Evolutionary conservation across 35 echinoderm and acorn worm genomes (phyloP), one percentile per base, ranked within the genome.

Genomic region (Ptychodera flava): DNA sequence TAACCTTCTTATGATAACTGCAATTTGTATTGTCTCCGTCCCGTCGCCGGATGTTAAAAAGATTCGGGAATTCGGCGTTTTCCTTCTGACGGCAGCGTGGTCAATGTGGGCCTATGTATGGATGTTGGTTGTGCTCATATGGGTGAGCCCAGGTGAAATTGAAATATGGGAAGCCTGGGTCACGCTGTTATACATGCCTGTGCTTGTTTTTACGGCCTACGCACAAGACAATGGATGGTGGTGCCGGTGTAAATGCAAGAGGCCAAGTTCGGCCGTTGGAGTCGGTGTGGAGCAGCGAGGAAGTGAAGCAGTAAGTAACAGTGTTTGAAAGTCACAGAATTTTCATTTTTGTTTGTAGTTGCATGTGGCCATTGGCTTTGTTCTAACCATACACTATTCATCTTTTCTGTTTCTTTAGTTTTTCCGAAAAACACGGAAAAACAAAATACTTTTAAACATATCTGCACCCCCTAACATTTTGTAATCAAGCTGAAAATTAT

Each of bases 41-140:
- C 90, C 93, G 38, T 98, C 95, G 0, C 90, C 88, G 1, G 80
- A 92, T 0, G 82, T 81, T 0, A 98, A 98, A 76, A 84, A 53
- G 32, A 88, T 98, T 31, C 93, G 93, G 77, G 95, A 98, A 79
- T 98, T 98, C 80, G 95, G 95, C 22, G 95, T 98, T 37, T 98
- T 98, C 83, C 84, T 94, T 78, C 16, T 98, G 53, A 98, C 95
- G 78, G 86, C 95, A 28, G 80, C 89, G 0, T 98, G 95, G 95
- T 98, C 95, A 32, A 94, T 98, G 87, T 98, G 93, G 89, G 95
- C 95, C 76, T 98, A 98, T 86, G 33, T 98, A 16, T 98, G 95
- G 95, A 91, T 98, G 78, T 87, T 88, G 35, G 31, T 94, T 76
- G 95, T 98, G 22, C 83, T 94, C 16, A 76, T 94, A n/a, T 91